Percentiles rank a stretch among this genome's conserved stretches.
Conservation (phyloP, 2,888 invertebrate genomes). For the Malacosoma neustria region DNA sequence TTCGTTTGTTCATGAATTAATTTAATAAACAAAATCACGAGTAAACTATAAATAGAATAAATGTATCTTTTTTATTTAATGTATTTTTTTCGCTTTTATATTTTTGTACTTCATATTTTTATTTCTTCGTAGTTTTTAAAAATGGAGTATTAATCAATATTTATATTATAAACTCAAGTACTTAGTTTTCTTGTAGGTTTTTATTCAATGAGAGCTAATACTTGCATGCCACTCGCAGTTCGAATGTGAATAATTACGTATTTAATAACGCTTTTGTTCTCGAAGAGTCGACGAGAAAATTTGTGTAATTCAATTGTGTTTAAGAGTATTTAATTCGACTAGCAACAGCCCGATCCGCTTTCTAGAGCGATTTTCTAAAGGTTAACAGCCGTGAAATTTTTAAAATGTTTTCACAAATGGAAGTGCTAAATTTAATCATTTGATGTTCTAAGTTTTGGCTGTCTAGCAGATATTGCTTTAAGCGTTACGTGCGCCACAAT, state of each 20-base stretch:
- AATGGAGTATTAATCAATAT: too few species aligned
- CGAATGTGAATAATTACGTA: constrained; percentile 73
- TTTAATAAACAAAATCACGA: too few species aligned
- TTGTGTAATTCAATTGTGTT: constrained; percentile 74
- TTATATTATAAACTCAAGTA: too few species aligned
- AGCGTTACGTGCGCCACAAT: too few species aligned
- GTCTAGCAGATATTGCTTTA: too few species aligned
- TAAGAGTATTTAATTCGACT: constrained; percentile 64
- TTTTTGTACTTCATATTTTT: too few species aligned
- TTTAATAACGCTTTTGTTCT: constrained; percentile 75
- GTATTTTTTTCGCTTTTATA: too few species aligned
- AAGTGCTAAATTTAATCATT: neutral
- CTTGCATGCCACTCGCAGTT: constrained; percentile 56
- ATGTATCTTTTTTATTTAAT: too few species aligned
- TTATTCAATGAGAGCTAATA: constrained; percentile 24
- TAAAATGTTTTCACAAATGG: constrained; percentile 1
- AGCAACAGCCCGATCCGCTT: constrained; percentile 50
- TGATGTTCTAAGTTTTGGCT: neutral
- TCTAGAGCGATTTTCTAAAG: constrained; percentile 43
- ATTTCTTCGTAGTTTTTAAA: too few species aligned
- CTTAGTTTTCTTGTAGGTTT: constrained; percentile 9
- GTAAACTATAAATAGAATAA: too few species aligned
- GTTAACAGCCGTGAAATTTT: constrained; percentile 13
- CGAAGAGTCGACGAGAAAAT: constrained; percentile 62
- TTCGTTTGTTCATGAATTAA: too few species aligned